Base-by-base conservation (phyloP, 1,140 invertebrate genomes). In the Bombyx mandarina region DNA sequence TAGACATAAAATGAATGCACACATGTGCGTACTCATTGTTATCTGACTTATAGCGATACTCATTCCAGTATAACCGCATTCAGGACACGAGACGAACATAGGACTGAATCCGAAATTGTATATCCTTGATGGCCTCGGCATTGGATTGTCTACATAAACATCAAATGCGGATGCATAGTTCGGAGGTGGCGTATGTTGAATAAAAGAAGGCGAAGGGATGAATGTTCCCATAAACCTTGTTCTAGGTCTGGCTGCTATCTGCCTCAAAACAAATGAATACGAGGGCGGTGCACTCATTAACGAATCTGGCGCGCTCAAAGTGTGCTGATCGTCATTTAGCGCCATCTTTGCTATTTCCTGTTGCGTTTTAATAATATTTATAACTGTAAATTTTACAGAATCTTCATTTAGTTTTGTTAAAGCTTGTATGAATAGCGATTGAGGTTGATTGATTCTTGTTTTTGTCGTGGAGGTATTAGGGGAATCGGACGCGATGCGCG, bases 101-200 rank as follows among this genome's bases (percentile, higher is more conserved):
- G 84, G 67, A 2, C 72, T 67, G 61, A 82, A 84, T 7, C 84
- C 77, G 62, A 77, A 84, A 10, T 70, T 66, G 48, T 82, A 77
- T 2, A 68, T 67, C 54, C 81, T 73, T 10, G 75, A 74, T 0
- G 74, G 68, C 18, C 67, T 66, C 8, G 69, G 73, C 0, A 83
- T 57, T 4, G 73, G 57, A 63, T 69, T 77, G 49, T 84, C 79
- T 7, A 85, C 65, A 35, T 85, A 85, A 60, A 87, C 75, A 69
- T 87, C 82, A 62, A 84, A 87, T 35, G 81, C 79, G 8, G 78
- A 72, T 8, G 79, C 74, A 57, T 87, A 87, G 59, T 75, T 82
- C 3, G 84, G 84, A 0, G 84, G 84, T 45, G 84, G 84, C 42
- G 78, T 76, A 42, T 83, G 77, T 50, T 71, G 71, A 35, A 86